Evolutionary conservation across 2,113 vertebrate genomes (phyloP).

Genomic region (Crotalus tigris): DNA sequence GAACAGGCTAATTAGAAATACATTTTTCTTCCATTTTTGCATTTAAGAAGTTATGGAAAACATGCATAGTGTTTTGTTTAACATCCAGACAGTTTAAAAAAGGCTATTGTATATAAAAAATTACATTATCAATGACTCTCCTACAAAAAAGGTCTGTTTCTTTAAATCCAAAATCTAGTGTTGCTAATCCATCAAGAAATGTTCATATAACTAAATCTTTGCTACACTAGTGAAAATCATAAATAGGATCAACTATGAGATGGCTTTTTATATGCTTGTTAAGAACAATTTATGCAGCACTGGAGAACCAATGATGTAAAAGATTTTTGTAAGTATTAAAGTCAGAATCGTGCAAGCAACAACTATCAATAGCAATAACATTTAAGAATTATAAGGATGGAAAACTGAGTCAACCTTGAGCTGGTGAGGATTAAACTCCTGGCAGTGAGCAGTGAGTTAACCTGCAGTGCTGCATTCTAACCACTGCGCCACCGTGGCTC

Average conservation of each 20-base stretch:
- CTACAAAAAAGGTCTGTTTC: not conserved
- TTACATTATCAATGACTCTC: not conserved
- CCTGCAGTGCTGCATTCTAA: not conserved
- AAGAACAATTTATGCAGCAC: not conserved
- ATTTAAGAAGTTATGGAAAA: not conserved
- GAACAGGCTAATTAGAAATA: not conserved
- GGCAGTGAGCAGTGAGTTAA: not conserved
- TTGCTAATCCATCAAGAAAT: not conserved
- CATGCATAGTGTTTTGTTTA: not conserved
- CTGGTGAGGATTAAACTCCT: not conserved
- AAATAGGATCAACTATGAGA: not conserved
- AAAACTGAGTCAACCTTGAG: not conserved
- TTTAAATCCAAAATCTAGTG: not conserved
- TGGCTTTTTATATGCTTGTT: not conserved
- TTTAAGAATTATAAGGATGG: not conserved
- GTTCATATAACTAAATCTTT: not conserved
- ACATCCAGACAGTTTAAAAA: not conserved
- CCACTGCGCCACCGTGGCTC: not conserved
- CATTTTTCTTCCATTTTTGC: not conserved
- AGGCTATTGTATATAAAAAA: not conserved
- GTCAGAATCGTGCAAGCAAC: not conserved
- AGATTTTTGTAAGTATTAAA: not conserved
- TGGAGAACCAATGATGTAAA: not conserved
- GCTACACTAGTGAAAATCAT: not conserved
- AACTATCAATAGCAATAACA: not conserved